Conservation (phyloP, 2,113 vertebrate species). For the Cervus canadensis region DNA sequence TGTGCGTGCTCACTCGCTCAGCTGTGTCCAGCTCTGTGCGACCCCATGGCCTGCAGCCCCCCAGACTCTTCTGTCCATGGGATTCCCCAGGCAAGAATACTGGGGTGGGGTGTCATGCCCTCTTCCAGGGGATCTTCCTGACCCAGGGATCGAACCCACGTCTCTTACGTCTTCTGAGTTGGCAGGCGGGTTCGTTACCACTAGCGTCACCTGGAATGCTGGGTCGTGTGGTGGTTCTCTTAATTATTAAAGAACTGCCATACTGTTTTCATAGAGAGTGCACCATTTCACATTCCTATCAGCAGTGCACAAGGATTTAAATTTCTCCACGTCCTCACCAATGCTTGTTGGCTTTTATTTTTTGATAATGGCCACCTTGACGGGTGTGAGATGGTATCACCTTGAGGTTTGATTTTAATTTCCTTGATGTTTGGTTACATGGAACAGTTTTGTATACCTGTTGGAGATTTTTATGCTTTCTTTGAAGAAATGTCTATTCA, state of each 20-base stretch:
- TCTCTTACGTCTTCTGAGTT: background rate
- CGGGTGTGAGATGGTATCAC: background rate
- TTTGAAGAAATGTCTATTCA: background rate
- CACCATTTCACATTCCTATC: background rate
- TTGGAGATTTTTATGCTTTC: background rate
- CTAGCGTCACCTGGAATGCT: background rate
- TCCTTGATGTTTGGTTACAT: background rate
- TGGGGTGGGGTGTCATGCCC: background rate
- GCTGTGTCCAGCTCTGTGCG: background rate
- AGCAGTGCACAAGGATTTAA: background rate
- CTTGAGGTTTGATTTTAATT: background rate
- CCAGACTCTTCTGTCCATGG: background rate
- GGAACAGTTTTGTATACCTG: background rate
- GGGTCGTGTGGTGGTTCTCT: background rate
- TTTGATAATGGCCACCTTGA: background rate
- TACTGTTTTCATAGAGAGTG: background rate
- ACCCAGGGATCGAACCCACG: background rate
- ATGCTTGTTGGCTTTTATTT: background rate
- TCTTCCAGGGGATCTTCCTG: background rate
- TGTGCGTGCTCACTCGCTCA: background rate
- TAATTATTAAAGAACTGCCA: fast-evolving
- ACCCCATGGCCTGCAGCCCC: background rate
- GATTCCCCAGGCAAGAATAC: background rate
- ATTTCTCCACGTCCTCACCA: background rate
- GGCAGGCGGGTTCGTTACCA: background rate